Base-by-base conservation (phyloP, 2,888 invertebrate species). In the Agrypnus murinus region DNA sequence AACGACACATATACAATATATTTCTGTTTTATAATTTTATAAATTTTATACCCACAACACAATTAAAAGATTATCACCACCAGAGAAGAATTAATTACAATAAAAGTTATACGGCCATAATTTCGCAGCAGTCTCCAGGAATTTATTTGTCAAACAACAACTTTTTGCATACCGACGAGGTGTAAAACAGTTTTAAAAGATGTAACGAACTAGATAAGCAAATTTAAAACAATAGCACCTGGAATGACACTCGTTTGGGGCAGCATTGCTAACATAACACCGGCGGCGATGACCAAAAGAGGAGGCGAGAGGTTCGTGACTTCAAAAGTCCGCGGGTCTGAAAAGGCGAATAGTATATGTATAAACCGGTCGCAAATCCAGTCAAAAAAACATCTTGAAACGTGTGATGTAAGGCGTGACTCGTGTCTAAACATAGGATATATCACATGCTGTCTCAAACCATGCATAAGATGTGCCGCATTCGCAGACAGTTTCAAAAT, bases 401-500 rank as follows among this genome's bases (percentile, higher is more conserved):
- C 67, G 67, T 67, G 71, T 64, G 67, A 71, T 67, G 67, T 63
- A 63, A 66, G 71, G 65, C 65, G 65, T 69, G 63, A 65, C 68
- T 64, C 71, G 68, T 53, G 55, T 73, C 72, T 73, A 73, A 70
- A 73, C 66, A 66, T 73, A 73, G 72, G 62, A 69, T 43, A 63
- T 62, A 65, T 70, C 69, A 70, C 72, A 70, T 70, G 72, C 66
- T 66, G 69, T 72, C 65, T 69, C 65, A 66, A 70, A 55, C 63
- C 68, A 38, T 65, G 72, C 68, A 60, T 69, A 46, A 67, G 67
- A 71, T 71, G 67, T 71, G 34, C 69, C 72, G 72, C 72, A 73
- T 73, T 73, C 72, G 72, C 72, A 73, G 72, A 73, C 72, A 40
- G 55, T 58, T 71, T 73, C 72, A 67, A 73, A 73, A 73, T 73